A percentile compares a stretch with the other conserved stretches of the same genome.
These are phyloP conservation scores for Nothura maculosa DNA, from an alignment of 2,797 vertebrate species.

Conservation along the genomic window DNA sequence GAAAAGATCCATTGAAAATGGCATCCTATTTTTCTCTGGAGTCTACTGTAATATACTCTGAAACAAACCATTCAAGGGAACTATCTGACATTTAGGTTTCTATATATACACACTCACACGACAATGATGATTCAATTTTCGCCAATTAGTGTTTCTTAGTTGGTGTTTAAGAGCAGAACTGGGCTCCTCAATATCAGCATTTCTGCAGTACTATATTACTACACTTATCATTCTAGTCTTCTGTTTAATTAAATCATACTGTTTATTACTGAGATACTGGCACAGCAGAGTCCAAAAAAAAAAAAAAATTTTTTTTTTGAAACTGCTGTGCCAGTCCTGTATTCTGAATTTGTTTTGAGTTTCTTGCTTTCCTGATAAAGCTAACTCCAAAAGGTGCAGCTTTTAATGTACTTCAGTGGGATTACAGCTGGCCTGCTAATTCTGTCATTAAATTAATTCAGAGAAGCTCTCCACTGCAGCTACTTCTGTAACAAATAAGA, in stretches of 20 bases:
- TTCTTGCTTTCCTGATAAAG: slow-evolving; percentile 26
- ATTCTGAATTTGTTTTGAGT: slow-evolving; percentile 12
- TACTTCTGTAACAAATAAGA: slow-evolving; percentile 68
- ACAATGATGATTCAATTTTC: background rate
- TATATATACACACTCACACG: background rate
- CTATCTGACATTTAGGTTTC: background rate
- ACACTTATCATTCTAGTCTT: background rate
- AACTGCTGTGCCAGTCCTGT: background rate
- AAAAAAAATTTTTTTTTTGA: no score
- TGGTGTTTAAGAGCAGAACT: slow-evolving; percentile 13
- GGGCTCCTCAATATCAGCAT: background rate
- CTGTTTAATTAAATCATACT: slow-evolving; percentile 23
- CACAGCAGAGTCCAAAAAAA: background rate
- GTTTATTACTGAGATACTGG: slow-evolving; percentile 36
- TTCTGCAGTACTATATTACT: background rate
- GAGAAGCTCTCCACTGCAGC: slow-evolving; percentile 69
- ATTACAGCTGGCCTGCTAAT: slow-evolving; percentile 65
- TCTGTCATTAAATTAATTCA: slow-evolving; percentile 73
- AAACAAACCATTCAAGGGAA: background rate
- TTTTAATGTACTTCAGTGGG: slow-evolving; percentile 44
- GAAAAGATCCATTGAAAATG: background rate
- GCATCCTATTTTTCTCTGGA: background rate
- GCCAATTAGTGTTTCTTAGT: slow-evolving; percentile 22
- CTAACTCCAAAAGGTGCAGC: background rate
- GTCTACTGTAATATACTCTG: background rate